Conservation (phyloP, 2,888 invertebrate species). For the Coenonympha arcania region DNA sequence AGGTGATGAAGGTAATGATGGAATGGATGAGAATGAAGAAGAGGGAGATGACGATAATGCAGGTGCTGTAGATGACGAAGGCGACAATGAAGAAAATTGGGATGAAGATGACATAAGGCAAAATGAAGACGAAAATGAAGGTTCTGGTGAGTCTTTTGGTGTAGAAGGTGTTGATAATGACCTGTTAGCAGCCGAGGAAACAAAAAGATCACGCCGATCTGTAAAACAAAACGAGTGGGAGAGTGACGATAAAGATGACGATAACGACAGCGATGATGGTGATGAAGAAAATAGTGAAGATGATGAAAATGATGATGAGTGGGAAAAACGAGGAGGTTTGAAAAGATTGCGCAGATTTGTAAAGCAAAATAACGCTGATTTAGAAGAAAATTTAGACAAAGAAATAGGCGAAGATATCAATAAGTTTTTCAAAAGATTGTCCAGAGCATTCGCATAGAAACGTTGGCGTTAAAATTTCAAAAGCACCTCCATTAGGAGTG, state of each 20-base stretch:
- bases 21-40: neutral
- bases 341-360: conserved; percentile 18
- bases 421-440: conserved; percentile 42
- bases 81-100: conserved; percentile 30
- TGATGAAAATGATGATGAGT: conserved; percentile 21
- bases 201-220: conserved; percentile 9
- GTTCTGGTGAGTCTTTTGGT: too few relatives aligned
- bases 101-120: conserved; percentile 7
- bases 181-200: conserved; percentile 27
- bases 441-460: conserved; percentile 40
- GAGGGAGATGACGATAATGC: neutral
- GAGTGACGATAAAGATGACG: conserved; percentile 26
- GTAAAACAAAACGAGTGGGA: conserved; percentile 25
- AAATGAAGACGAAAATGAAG: conserved; percentile 26
- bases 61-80: conserved; percentile 1
- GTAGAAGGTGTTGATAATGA: conserved; percentile 21
- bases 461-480: conserved; percentile 33
- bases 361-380: conserved; percentile 15
- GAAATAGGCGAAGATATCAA: conserved; percentile 20
- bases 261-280: conserved; percentile 16
- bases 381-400: conserved; percentile 16
- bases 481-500: conserved; percentile 44
- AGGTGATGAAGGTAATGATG: conserved; percentile 32
- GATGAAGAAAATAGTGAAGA: conserved; percentile 21
- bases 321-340: conserved; percentile 15